Evolutionary conservation across 2,113 vertebrate species (phyloP).

Genomic region (Riparia riparia): DNA sequence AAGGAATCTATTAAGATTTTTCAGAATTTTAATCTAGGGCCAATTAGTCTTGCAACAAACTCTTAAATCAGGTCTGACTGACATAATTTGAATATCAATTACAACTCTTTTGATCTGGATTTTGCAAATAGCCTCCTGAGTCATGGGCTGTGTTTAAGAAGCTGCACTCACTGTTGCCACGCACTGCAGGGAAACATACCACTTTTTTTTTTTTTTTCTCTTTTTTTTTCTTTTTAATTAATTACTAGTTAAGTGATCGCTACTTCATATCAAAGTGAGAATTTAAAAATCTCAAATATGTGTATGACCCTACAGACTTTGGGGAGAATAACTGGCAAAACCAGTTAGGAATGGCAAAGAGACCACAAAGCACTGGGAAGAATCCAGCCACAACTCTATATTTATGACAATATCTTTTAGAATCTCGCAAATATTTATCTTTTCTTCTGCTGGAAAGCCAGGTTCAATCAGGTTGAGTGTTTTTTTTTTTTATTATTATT

Average conservation of each 20-base stretch:
- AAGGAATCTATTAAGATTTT: background rate
- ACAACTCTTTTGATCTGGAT: background rate
- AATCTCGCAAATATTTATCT: background rate
- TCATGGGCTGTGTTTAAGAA: background rate
- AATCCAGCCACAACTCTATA: background rate
- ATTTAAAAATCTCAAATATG: background rate
- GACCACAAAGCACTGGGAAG: background rate
- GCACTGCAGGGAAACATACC: background rate
- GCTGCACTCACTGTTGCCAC: background rate
- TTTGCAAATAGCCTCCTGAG: constrained; percentile 9
- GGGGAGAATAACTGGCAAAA: background rate
- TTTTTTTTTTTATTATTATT: background rate
- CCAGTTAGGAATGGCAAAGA: background rate
- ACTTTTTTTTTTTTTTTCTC: too few relatives aligned
- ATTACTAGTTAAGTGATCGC: background rate
- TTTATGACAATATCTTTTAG: background rate
- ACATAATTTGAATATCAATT: background rate
- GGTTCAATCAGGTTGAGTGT: background rate
- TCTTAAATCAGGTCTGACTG: background rate
- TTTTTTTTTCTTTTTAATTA: background rate
- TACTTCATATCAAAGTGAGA: background rate
- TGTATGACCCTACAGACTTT: background rate
- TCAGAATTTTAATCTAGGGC: background rate
- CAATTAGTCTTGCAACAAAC: background rate
- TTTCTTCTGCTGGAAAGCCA: background rate